These are phyloP conservation scores for Nysson spinosus DNA, from an alignment of 2,888 invertebrate genomes.

Conservation along the genomic window DNA sequence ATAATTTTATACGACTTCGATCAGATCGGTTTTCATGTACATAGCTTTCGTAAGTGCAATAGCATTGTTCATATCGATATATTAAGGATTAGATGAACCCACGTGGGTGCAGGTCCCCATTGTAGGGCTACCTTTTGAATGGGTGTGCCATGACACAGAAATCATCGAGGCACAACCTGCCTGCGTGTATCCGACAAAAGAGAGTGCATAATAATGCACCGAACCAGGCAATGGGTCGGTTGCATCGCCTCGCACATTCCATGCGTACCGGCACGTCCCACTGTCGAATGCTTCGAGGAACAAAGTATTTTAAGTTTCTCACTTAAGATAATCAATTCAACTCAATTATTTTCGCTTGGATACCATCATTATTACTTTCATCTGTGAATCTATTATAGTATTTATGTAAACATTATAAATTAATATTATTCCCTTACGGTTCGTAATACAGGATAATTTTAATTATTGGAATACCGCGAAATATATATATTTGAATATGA, in stretches of 20 bases:
- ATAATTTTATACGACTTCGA: too few species aligned
- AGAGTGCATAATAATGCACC: constrained; percentile 45
- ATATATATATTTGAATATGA: too few species aligned
- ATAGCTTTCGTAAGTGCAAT: too few species aligned
- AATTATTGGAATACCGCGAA: too few species aligned
- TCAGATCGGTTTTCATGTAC: too few species aligned
- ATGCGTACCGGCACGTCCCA: constrained; percentile 49
- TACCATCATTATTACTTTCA: not conserved
- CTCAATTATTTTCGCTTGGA: not conserved
- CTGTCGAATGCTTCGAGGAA: constrained; percentile 31
- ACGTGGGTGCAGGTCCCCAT: constrained; percentile 1
- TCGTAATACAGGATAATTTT: too few species aligned
- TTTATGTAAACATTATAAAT: too few species aligned
- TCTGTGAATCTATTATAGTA: too few species aligned
- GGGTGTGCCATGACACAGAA: constrained; percentile 48
- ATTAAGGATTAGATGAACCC: not conserved
- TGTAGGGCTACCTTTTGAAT: constrained; percentile 7
- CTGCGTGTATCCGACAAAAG: constrained; percentile 26
- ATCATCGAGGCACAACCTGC: constrained; percentile 41
- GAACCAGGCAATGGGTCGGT: constrained; percentile 47
- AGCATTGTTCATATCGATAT: too few species aligned
- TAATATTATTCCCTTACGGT: too few species aligned
- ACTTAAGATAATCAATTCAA: not conserved
- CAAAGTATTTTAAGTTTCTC: constrained; percentile 30
- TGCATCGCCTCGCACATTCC: constrained; percentile 59